Base-by-base conservation (phyloP, 2,888 invertebrate genomes). In the Phanerotoma sp. region DNA sequence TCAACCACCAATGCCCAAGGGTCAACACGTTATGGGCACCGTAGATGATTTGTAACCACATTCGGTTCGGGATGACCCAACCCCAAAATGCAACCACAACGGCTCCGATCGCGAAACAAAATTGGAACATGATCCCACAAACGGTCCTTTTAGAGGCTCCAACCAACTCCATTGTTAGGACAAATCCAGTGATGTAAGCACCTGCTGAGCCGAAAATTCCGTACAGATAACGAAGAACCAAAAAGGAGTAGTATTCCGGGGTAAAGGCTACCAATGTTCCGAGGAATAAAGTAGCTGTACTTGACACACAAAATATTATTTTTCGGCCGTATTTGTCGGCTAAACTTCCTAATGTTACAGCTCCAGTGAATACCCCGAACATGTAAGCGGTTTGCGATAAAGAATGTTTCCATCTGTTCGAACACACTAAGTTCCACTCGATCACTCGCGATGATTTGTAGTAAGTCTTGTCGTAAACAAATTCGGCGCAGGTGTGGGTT, bases 51-150 rank as follows among this genome's bases (percentile, higher is more conserved):
- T 93, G 93, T n/a, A 93, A 80, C 65, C 85, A 75, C 75, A 85
- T 83, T 45, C 88, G 81, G 68, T 92, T 83, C 63, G 86, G 83
- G 53, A 93, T 86, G 1, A 91, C 60, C 3, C 86, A 86, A 4
- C 89, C 92, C 91, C 93, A 93, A 0, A 84, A 87, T 0, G 91
- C 91, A 1, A 92, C 91, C 48, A 91, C 73, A 85, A 92, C 89
- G 41, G 92, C 87, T 4, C 93, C 93, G 1, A 80, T 77, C 3
- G 92, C 91, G 73, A 93, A 93, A 0, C 86, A 84, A 4, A 84
- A 85, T 79, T 92, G 88, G 71, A 90, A 91, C 47, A 88, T 82
- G 16, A 92, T 84, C 6, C 93, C 93, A 68, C 91, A 91, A 0
- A 84, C 80, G 0, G 92, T 92, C 55, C 93, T 81, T 68, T 88